phyloP scores from a whole-genome alignment of 2,888 invertebrate species.

The Malthinus seriepunctatus region DNA sequence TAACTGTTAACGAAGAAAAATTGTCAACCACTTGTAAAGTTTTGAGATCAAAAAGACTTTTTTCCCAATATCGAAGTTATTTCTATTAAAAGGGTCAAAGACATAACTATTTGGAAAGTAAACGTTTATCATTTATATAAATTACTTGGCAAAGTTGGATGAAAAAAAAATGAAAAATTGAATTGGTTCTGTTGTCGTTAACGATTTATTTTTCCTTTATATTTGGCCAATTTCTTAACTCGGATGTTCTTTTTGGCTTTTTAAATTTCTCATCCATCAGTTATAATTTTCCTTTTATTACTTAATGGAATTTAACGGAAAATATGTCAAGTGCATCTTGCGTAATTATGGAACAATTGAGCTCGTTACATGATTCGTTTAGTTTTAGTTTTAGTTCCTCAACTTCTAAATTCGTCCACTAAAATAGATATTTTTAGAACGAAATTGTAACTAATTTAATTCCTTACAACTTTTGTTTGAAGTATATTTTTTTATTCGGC shows the following conservation, averaged over 20 bases:
- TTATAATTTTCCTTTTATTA: neutral
- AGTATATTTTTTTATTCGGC: neutral
- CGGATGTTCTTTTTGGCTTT: conserved; percentile 4
- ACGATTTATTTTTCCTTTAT: conserved; percentile 13
- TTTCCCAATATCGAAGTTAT: too few species aligned
- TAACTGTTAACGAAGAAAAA: too few species aligned
- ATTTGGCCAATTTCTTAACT: conserved; percentile 13
- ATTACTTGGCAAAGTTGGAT: conserved; percentile 16
- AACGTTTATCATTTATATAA: conserved; percentile 17
- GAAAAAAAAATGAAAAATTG: conserved; percentile 10
- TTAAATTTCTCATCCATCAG: neutral
- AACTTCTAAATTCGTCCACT: too few species aligned
- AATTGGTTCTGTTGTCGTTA: conserved; percentile 13
- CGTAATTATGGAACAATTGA: too few species aligned
- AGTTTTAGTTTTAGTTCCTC: too few species aligned
- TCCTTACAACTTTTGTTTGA: neutral
- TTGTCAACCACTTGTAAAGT: too few species aligned
- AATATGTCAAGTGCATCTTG: conserved; percentile 29
- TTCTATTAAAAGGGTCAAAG: conserved; percentile 11
- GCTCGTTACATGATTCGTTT: too few species aligned
- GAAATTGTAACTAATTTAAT: too few species aligned
- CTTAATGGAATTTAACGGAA: conserved; percentile 13
- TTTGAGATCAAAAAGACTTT: too few species aligned
- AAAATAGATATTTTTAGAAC: too few species aligned
- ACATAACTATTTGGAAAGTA: conserved; percentile 3